Evolutionary conservation across 2,113 vertebrate species (phyloP).

Genomic region (Crotalus horridus): DNA sequence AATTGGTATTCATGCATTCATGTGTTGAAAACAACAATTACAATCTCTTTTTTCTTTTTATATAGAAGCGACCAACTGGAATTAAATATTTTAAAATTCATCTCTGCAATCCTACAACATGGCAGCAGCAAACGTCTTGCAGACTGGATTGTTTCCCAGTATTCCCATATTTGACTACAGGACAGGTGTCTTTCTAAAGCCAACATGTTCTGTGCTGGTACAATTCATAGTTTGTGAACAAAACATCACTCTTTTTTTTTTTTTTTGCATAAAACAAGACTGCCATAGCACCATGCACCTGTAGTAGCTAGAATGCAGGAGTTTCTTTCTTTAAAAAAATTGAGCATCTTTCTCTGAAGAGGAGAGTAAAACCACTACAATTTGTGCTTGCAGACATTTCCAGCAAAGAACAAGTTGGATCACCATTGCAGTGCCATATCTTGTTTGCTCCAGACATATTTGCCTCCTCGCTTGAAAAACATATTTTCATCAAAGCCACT

Average conservation of each 20-base stretch:
- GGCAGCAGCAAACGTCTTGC: background rate
- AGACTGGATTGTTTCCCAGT: background rate
- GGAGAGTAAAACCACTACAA: background rate
- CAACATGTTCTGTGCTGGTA: background rate
- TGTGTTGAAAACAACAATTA: background rate
- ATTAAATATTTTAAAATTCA: background rate
- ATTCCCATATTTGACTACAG: background rate
- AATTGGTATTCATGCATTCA: background rate
- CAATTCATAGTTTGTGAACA: background rate
- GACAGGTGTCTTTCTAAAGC: background rate
- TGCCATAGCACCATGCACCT: background rate
- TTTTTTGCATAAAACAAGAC: background rate
- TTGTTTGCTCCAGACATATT: constrained; percentile 92
- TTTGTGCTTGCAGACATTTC: background rate
- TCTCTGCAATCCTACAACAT: background rate
- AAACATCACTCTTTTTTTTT: background rate
- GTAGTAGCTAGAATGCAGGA: background rate
- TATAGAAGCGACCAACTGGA: background rate
- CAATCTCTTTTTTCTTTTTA: background rate
- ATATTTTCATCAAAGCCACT: constrained; percentile 94
- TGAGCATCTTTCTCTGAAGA: background rate
- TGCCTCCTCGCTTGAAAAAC: constrained; percentile 89
- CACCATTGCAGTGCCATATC: constrained; percentile 92
- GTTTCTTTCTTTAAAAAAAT: background rate
- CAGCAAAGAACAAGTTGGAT: constrained; percentile 22